phyloP scores from a whole-genome alignment of 1,140 invertebrate species.

The Tribolium madens region DNA sequence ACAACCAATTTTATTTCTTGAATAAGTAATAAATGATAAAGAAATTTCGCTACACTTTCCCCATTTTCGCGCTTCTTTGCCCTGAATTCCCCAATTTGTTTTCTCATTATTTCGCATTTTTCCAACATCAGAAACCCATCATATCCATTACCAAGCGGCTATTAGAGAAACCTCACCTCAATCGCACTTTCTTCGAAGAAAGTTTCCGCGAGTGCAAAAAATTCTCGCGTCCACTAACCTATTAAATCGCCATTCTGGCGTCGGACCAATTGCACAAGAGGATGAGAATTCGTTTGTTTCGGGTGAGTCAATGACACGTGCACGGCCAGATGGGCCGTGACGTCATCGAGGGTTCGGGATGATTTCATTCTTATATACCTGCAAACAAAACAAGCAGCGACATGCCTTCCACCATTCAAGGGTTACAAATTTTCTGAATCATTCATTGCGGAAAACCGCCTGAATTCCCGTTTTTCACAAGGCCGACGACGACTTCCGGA shows the following conservation, averaged over 20 bases:
- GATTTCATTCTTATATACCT: not conserved
- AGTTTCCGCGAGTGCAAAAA: not conserved
- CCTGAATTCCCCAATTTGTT: too few relatives aligned
- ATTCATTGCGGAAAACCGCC: not conserved
- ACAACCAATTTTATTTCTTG: too few relatives aligned
- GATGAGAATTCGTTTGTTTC: not conserved
- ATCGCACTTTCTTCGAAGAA: not conserved
- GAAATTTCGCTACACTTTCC: too few relatives aligned
- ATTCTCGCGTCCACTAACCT: not conserved
- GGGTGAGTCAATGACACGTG: conserved; percentile 32
- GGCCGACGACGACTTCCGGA: conserved; percentile 26
- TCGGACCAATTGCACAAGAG: not conserved
- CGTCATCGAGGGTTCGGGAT: conserved; percentile 23
- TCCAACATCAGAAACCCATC: not conserved
- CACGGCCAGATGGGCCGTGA: conserved; percentile 23
- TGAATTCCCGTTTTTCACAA: conserved; percentile 15
- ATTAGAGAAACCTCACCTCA: not conserved
- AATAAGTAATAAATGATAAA: too few relatives aligned
- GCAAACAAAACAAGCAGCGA: not conserved
- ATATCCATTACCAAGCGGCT: not conserved
- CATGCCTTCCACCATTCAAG: not conserved
- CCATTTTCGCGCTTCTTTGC: too few relatives aligned
- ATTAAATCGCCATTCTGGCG: not conserved
- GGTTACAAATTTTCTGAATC: not conserved
- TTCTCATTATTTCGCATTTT: not conserved